Evolutionary conservation across 2,113 vertebrate species (phyloP).

Genomic region (Pelmatolapia mariae): DNA sequence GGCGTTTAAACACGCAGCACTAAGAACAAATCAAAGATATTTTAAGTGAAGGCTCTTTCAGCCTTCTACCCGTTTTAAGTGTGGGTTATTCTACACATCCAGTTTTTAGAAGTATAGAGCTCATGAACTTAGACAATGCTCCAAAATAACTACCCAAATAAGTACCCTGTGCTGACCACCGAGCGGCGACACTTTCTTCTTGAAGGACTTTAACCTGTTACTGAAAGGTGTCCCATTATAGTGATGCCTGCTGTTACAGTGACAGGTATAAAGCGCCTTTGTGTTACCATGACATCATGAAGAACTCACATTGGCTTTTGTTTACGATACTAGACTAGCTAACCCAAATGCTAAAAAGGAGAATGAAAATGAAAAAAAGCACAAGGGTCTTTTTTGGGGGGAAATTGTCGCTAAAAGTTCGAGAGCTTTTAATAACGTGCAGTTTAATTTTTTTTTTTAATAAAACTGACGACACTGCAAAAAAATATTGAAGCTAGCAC

Average conservation of each 20-base stretch:
- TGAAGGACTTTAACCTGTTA: background rate
- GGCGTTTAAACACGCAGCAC: background rate
- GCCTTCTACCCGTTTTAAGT: accelerated
- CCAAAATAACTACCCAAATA: background rate
- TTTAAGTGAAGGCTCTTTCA: background rate
- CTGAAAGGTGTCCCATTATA: background rate
- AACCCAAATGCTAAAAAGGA: background rate
- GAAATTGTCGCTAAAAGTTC: accelerated
- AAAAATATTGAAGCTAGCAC: background rate
- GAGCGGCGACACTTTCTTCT: background rate
- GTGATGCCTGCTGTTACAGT: background rate
- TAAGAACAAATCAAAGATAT: background rate
- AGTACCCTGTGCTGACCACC: background rate
- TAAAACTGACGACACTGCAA: background rate
- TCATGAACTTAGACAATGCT: background rate
- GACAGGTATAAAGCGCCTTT: background rate
- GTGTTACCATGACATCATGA: background rate
- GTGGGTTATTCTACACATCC: background rate
- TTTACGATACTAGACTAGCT: background rate
- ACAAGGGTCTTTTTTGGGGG: accelerated
- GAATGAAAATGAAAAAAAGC: background rate
- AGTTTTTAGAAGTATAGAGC: background rate
- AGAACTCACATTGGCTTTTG: background rate
- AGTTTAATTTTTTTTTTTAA: background rate
- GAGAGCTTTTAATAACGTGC: accelerated